Base-by-base conservation (phyloP, 2,888 invertebrate genomes). In the Pediacus dermestoides region DNA sequence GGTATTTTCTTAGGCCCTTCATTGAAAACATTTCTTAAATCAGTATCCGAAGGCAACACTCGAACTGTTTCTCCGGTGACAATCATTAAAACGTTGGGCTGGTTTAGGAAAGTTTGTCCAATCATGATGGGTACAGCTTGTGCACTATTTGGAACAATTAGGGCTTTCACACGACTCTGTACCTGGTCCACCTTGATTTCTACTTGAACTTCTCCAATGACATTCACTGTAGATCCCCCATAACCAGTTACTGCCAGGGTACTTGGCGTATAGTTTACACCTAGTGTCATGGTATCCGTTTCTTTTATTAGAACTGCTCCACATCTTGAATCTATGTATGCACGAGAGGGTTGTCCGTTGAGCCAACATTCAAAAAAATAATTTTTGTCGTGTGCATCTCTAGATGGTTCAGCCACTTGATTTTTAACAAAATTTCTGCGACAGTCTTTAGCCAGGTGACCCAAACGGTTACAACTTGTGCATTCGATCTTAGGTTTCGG, bases 11-110 rank as follows among this genome's bases (percentile, higher is more conserved):
- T 14, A 23, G 36, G 35, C 30, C 28, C 33, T 30, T 25, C 31
- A 37, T 21, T 10, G 14, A 7, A 12, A 37, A 16, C 18, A 28
- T 21, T n/a, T 7, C 21, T n/a, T n/a, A 21, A 21, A 21, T 21
- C 21, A n/a, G 6, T n/a, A n/a, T 21, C 21, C 21, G 21, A 41
- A 45, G 42, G 39, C 45, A 45, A 42, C 39, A 43, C 38, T 12
- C 22, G 30, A 37, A 21, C 21, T 21, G 6, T 21, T 6, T 21
- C 21, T 7, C n/a, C n/a, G 21, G 21, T n/a, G n/a, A 21, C 21
- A 21, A 34, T 13, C 13, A 28, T 26, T 4, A 22, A 11, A 7
- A 27, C 26, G 11, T 13, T n/a, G 4, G 6, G 7, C 4, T 9
- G 34, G 14, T 34, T 34, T 13, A 34, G 9, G 23, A 34, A 34